Evolutionary conservation across 2,888 invertebrate genomes (phyloP).

Genomic region (Rambutsinella grinnellia): DNA sequence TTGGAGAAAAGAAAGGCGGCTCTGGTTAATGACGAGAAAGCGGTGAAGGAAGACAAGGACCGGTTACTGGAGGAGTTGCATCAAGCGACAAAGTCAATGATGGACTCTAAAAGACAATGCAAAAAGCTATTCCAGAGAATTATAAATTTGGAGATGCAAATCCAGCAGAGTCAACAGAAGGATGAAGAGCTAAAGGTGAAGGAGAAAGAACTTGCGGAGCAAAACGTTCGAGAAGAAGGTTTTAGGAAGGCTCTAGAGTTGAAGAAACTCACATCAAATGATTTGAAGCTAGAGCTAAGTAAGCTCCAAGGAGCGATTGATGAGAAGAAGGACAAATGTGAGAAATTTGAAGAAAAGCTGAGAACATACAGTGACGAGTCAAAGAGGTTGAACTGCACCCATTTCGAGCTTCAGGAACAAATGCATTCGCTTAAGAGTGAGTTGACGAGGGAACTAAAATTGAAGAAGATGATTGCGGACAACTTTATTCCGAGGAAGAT

Average conservation of each 20-base stretch:
- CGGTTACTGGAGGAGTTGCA: slow-evolving; percentile 18
- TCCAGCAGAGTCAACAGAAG: slow-evolving; percentile 86
- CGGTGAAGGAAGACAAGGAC: slow-evolving; percentile 70
- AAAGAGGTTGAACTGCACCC: slow-evolving; percentile 88
- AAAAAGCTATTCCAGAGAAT: slow-evolving; percentile 81
- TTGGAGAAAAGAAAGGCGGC: slow-evolving; percentile 54
- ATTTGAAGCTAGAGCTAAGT: slow-evolving; percentile 90
- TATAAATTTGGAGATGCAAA: slow-evolving; percentile 88
- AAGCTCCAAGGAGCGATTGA: slow-evolving; percentile 97
- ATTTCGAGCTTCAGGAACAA: slow-evolving; percentile 38
- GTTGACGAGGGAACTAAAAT: slow-evolving; percentile 79
- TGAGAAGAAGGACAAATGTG: slow-evolving; percentile 91
- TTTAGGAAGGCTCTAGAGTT: slow-evolving; percentile 94
- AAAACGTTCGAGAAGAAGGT: slow-evolving; percentile 83
- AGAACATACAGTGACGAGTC: slow-evolving; percentile 91
- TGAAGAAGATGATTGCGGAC: slow-evolving; percentile 89
- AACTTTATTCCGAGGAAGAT: slow-evolving; percentile 85
- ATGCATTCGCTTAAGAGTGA: slow-evolving; percentile 3
- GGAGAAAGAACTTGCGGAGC: slow-evolving; percentile 88
- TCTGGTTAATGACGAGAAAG: slow-evolving; percentile 69
- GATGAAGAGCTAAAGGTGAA: slow-evolving; percentile 89
- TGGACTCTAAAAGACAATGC: slow-evolving; percentile 56
- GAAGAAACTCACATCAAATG: slow-evolving; percentile 92
- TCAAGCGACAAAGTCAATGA: slow-evolving; percentile 31
- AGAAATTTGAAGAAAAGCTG: slow-evolving; percentile 90